Evolutionary conservation across 2,888 invertebrate species (phyloP), one percentile per base, ranked within the genome.

Genomic region (Acleris holmiana): DNA sequence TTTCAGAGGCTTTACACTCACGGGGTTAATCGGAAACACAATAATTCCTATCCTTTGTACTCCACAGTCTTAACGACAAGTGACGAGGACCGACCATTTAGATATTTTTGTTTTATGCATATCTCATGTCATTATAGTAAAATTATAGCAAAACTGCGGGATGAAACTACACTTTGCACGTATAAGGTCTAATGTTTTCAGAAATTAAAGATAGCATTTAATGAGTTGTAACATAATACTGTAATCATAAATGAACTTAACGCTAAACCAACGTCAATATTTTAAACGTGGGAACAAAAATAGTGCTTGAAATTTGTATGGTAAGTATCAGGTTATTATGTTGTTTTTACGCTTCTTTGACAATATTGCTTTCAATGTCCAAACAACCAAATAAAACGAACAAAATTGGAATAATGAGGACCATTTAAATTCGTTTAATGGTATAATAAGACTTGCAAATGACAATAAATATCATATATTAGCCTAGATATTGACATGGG

Each of bases 341-440:
- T 44, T 25, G 29, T 35, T 18, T 25, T 47, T 19, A 47, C 0
- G 15, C 17, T 29, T 5, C 8, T 29, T 18, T 23, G 29, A 19
- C 29, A 17, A 44, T 62, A 62, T 56, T 23, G 49, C 44, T 44
- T 49, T 41, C 41, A 50, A 62, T 57, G 50, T 25, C 25, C 21
- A 19, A 46, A 35, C 25, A 56, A 46, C 44, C 21, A 8, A 55
- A 29, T 48, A 19, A 48, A 40, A 47, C 29, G 40, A 46, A 19
- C 41, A 23, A 40, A 55, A 41, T 49, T 49, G 41, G n/a, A 17
- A 51, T 44, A 55, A 56, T 46, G 21, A 21, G 19, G 19, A 18
- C 46, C 56, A 62, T 62, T 62, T 57, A 56, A 46, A 62, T 50
- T 35, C 56, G 21, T n/a, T 21, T 35, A 35, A 46, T 57, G 29